Base-by-base conservation (phyloP, 1,140 invertebrate genomes). In the Drosophila varians region DNA sequence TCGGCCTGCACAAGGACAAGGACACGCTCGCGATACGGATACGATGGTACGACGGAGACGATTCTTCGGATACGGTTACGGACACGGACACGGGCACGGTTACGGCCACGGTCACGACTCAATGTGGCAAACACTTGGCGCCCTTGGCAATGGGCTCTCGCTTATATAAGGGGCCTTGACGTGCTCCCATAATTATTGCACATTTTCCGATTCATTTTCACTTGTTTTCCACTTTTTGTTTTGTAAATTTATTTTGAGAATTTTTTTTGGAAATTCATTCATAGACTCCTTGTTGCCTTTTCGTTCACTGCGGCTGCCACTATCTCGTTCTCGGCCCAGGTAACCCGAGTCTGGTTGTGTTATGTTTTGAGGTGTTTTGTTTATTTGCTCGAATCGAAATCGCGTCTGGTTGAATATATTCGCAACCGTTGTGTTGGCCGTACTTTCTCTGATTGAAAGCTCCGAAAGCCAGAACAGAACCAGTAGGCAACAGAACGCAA, bases 1-100 rank as follows among this genome's bases (percentile, higher is more conserved):
- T 86, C 82, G 82, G 80, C 54, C 82, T 87, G 82, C 82, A 87
- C 82, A 87, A 87, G 82, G 82, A 82, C 82, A 86, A 87, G 82
- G 82, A 86, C 74, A 77, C 75, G 51, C 40, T 26, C 65, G 54
- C 62, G 65, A 49, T 31, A 42, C 31, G 51, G 36, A 14, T 23
- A 28, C 56, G 42, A 57, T 47, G 6, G 36, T 38, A 16, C 43
- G 54, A 38, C 36, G 36, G 12, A 38, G n/a, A 38, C 36, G 36
- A 38, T 38, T 38, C 36, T 38, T 38, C 14, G 36, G 36, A 14
- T 25, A 28, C 64, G 61, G 65, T 53, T 43, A 56, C 66, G 66
- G 62, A 45, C 9, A 31, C 56, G 36, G 21, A 31, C 26, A 66
- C 68, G 26, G 54, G 18, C 19, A 61, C 48, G 58, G 70, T 25